Conservation (phyloP, 2,113 vertebrate genomes). For the Muntiacus reevesi region DNA sequence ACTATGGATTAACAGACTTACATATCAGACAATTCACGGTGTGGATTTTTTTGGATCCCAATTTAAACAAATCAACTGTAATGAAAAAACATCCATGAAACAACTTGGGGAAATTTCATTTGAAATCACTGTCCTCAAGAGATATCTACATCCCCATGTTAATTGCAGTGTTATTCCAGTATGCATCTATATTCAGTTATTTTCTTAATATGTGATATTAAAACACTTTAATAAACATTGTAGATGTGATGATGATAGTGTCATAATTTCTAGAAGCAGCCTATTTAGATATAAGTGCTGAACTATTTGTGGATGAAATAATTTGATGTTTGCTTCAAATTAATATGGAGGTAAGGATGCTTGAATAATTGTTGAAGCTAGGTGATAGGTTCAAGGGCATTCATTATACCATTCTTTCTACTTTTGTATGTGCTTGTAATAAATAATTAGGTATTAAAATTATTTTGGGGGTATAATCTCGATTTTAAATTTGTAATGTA, state of each 20-base stretch:
- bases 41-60: neutral
- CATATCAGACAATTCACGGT: neutral
- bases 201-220: neutral
- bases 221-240: neutral
- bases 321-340: constrained; percentile 22
- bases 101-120: neutral
- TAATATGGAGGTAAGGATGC: neutral
- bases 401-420: neutral
- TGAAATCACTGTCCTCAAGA: neutral
- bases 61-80: neutral
- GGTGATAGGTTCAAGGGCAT: neutral
- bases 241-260: neutral
- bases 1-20: neutral
- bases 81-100: neutral
- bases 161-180: neutral
- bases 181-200: neutral
- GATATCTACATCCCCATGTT: neutral
- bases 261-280: neutral
- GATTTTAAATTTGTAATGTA: constrained; percentile 25
- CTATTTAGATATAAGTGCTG: neutral
- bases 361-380: constrained; percentile 23
- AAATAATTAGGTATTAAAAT: constrained; percentile 24
- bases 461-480: neutral
- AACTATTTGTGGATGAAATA: neutral
- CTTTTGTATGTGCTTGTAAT: neutral